Base-by-base conservation (phyloP, 2,113 vertebrate species). In the Entomyzon cyanotis region DNA sequence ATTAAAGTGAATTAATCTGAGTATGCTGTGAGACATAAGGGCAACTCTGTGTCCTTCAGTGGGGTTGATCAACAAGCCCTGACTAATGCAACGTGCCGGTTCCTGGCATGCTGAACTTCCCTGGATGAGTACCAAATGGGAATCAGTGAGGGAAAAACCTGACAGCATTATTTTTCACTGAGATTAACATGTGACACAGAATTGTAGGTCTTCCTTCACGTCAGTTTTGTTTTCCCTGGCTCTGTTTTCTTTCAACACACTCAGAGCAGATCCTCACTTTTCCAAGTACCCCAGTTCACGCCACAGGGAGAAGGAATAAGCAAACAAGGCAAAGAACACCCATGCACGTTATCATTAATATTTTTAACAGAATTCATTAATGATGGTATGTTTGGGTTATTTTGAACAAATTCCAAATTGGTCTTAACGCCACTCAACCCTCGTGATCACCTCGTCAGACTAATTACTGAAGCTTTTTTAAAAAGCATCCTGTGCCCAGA, bases 401-500 rank as follows among this genome's bases (percentile, higher is more conserved):
- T 91, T 89, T 91, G 41, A 94, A 88, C 44, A 46, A 87, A 83
- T 79, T 94, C 59, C 50, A 67, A 87, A 68, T 59, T 23, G 15
- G 6, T 70, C 47, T 77, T 71, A 28, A 37, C 3, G 7, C 16
- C 76, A 67, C 65, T 23, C 23, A 12, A 77, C 42, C 65, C 69
- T 58, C 1, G 1, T 71, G 69, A 78, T 52, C 81, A 68, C 25
- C 49, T 96, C 13, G 0, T 81, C 84, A 44, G 46, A 21, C 31
- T 83, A 76, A 92, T 94, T 89, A 59, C 80, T 90, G 35, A 41
- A 81, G 70, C 16, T 92, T 77, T 78, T 94, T 52, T 53, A 71
- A 75, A 55, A 87, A 67, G 25, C 59, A 44, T 35, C 63, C 37
- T 63, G 33, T 39, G 67, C 50, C 39, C 88, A 84, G 92, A 92